A percentile compares a stretch with the other conserved stretches of the same genome.
Conservation (phyloP, 2,797 vertebrate species). For the Sparidentex hasta region DNA sequence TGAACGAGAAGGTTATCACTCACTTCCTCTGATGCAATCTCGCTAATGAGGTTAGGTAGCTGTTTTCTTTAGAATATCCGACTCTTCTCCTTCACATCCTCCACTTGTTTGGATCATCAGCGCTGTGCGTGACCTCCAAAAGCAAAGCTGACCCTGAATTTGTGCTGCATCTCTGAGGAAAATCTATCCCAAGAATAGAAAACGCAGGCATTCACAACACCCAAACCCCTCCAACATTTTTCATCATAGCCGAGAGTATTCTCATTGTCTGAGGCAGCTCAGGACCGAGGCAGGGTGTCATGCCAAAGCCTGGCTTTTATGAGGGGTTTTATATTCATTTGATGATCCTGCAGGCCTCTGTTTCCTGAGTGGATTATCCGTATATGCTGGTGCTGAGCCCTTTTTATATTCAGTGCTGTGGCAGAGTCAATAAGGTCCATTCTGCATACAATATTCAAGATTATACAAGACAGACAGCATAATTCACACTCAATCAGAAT, state of each 20-base stretch:
- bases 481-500: slow-evolving; percentile 85
- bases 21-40: neutral
- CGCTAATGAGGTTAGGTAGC: neutral
- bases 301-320: slow-evolving; percentile 82
- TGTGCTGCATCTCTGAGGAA: slow-evolving; percentile 39
- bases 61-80: slow-evolving; percentile 2
- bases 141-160: slow-evolving; percentile 47
- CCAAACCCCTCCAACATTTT: slow-evolving; percentile 66
- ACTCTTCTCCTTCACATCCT: neutral
- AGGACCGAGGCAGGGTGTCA: slow-evolving; percentile 80
- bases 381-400: slow-evolving; percentile 78
- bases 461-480: slow-evolving; percentile 86
- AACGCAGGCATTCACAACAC: slow-evolving; percentile 54
- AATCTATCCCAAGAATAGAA: slow-evolving; percentile 47
- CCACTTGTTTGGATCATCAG: slow-evolving; percentile 21
- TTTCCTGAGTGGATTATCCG: slow-evolving; percentile 86
- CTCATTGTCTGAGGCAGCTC: slow-evolving; percentile 76
- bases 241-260: slow-evolving; percentile 68
- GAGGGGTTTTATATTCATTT: slow-evolving; percentile 86
- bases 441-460: slow-evolving; percentile 88
- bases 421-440: slow-evolving; percentile 84
- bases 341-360: slow-evolving; percentile 83
- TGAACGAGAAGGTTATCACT: neutral
- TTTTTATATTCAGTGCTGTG: slow-evolving; percentile 82
- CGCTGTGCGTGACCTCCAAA: slow-evolving; percentile 54